phyloP scores from a whole-genome alignment of 2,888 invertebrate genomes.

The Ernsta delagoae region DNA sequence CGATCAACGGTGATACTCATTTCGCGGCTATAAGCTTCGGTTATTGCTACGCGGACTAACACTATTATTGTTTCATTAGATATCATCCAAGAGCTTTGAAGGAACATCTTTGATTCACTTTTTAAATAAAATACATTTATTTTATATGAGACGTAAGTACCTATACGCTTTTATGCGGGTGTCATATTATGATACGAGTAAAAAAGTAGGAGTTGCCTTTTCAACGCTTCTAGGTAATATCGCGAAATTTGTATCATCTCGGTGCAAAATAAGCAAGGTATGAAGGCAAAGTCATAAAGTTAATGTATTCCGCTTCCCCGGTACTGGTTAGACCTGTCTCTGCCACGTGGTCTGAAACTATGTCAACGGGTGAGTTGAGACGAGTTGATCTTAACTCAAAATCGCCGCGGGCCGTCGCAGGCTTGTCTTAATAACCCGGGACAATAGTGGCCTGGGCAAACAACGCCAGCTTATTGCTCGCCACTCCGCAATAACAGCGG shows the following conservation, averaged over 20 bases:
- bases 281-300: slow-evolving; percentile 28
- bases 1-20: slow-evolving; percentile 45
- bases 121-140: too few relatives aligned
- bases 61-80: slow-evolving; percentile 31
- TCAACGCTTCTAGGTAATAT: slow-evolving; percentile 11
- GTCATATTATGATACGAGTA: too few relatives aligned
- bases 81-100: not conserved
- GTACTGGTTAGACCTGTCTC: slow-evolving; percentile 35
- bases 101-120: not conserved
- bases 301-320: slow-evolving; percentile 36
- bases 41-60: slow-evolving; percentile 41
- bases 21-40: slow-evolving; percentile 41
- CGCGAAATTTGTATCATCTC: slow-evolving; percentile 25
- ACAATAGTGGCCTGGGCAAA: slow-evolving; percentile 78
- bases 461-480: slow-evolving; percentile 53
- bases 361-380: slow-evolving; percentile 46
- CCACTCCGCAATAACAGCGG: slow-evolving; percentile 67
- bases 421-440: slow-evolving; percentile 75
- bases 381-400: slow-evolving; percentile 57
- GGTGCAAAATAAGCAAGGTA: slow-evolving; percentile 31
- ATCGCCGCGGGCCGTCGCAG: slow-evolving; percentile 55
- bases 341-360: slow-evolving; percentile 47
- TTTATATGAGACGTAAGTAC: too few relatives aligned
- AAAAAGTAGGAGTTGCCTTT: not conserved
- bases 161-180: too few relatives aligned